phyloP scores from a whole-genome alignment of 2,888 invertebrate genomes.

The Tetragnatha montana region DNA sequence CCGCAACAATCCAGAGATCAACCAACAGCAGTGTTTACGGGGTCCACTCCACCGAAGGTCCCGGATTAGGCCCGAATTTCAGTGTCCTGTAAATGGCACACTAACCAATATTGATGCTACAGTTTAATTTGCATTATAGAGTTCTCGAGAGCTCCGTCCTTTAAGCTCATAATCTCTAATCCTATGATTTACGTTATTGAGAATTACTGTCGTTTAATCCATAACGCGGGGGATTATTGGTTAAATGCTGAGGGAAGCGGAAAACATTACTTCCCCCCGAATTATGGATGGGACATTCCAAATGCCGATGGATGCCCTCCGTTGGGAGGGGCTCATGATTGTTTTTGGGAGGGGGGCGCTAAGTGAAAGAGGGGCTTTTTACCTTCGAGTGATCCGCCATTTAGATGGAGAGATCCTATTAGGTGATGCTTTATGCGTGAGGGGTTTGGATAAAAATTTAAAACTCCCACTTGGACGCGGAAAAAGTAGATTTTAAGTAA shows the following conservation, averaged over 20 bases:
- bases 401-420: no score
- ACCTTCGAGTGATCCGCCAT: not conserved
- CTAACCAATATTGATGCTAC: constrained; percentile 44
- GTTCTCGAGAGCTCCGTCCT: constrained; percentile 25
- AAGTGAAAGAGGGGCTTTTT: not conserved
- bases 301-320: not conserved
- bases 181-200: constrained; percentile 41
- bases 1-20: not conserved
- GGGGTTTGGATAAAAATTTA: no score
- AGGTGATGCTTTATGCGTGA: no score
- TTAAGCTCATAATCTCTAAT: constrained; percentile 51
- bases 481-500: no score
- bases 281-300: not conserved
- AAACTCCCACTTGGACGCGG: no score
- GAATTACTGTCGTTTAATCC: constrained; percentile 39
- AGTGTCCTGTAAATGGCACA: constrained; percentile 43
- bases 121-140: constrained; percentile 38
- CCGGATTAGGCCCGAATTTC: constrained; percentile 44
- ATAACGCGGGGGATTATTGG: constrained; percentile 29
- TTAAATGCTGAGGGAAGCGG: constrained; percentile 18
- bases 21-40: constrained; percentile 14
- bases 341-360: not conserved
- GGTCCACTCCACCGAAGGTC: not conserved
- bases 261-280: not conserved
- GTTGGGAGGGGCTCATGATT: not conserved